Conservation (phyloP, 2,888 invertebrate genomes). For the Eupithecia inturbata region DNA sequence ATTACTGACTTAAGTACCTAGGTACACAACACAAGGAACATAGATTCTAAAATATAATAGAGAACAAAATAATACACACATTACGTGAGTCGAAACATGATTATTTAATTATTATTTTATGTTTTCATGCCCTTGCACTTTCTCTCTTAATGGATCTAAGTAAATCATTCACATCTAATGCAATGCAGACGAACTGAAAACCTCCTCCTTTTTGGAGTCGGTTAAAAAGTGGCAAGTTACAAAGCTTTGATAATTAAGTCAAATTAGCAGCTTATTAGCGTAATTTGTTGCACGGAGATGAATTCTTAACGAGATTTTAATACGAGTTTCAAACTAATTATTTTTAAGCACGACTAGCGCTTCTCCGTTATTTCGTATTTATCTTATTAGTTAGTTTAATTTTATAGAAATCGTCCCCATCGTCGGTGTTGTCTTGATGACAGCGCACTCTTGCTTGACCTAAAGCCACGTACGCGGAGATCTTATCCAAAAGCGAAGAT, state of each 20-base stretch:
- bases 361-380: not conserved
- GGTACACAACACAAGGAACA: not conserved
- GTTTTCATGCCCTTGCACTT: not conserved
- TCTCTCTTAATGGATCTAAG: not conserved
- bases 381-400: not conserved
- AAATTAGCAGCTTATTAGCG: constrained; percentile 16
- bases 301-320: constrained; percentile 9
- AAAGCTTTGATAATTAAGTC: constrained; percentile 4
- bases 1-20: not conserved
- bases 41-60: not conserved
- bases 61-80: not conserved
- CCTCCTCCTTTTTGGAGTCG: too few relatives aligned
- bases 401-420: too few relatives aligned
- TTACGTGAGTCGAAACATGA: not conserved
- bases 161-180: not conserved
- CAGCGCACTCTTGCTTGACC: too few relatives aligned
- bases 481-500: too few relatives aligned
- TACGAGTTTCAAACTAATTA: constrained; percentile 12
- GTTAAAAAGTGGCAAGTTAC: not conserved
- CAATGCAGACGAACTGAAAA: too few relatives aligned
- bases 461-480: too few relatives aligned
- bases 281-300: constrained; percentile 10
- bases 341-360: not conserved
- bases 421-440: too few relatives aligned
- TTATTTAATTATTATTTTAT: not conserved